Conservation (phyloP, 1,140 invertebrate genomes). For the Mactra quadrangularis region DNA sequence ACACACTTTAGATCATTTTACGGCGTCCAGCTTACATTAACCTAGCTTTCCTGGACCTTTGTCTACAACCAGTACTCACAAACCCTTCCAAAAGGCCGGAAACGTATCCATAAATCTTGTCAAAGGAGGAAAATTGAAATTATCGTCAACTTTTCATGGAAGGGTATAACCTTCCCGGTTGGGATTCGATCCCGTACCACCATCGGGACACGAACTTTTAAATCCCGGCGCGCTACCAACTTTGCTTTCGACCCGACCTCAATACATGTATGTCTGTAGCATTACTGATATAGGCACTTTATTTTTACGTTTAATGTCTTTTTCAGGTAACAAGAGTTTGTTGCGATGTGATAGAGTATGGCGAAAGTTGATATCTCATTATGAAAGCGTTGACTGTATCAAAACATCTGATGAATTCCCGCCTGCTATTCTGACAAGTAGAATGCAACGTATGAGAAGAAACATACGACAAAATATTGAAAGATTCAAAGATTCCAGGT, state of each 20-base stretch:
- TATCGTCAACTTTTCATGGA: too few species aligned
- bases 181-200: too few species aligned
- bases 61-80: too few species aligned
- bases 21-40: not conserved
- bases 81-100: too few species aligned
- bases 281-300: not conserved
- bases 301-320: not conserved
- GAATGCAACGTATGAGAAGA: slow-evolving; percentile 8
- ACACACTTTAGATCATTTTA: too few species aligned
- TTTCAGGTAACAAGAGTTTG: too few species aligned
- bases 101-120: too few species aligned
- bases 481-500: slow-evolving; percentile 4
- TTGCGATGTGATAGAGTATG: slow-evolving; percentile 63
- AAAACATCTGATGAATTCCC: slow-evolving; percentile 53
- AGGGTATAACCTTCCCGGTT: too few species aligned
- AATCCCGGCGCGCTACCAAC: too few species aligned
- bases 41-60: not conserved
- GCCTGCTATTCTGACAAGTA: not conserved
- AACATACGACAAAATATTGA: not conserved
- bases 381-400: slow-evolving; percentile 51
- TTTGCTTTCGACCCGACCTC: too few species aligned
- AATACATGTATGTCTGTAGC: not conserved
- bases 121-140: too few species aligned
- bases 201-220: too few species aligned
- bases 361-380: slow-evolving; percentile 53